Percentiles rank a stretch among this genome's conserved stretches.
phyloP scores from a whole-genome alignment of 2,113 vertebrate genomes.

The Mixornis gularis region DNA sequence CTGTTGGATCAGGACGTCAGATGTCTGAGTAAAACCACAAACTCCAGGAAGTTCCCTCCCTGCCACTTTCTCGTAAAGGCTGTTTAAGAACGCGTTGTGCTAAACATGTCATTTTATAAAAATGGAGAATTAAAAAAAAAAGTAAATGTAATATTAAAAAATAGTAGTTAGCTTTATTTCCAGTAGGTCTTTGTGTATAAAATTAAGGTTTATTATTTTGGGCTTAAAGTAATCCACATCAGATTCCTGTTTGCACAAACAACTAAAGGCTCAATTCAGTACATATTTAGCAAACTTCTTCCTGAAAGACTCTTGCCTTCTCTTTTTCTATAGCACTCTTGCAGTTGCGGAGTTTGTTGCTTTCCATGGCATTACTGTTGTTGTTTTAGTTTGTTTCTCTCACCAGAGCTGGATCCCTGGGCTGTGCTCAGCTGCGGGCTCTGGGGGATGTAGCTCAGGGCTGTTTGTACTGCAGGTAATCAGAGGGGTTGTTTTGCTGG shows the following conservation, averaged over 20 bases:
- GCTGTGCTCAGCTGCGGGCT: background rate
- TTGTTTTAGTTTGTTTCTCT: background rate
- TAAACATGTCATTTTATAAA: background rate
- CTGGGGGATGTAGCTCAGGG: background rate
- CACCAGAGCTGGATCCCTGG: background rate
- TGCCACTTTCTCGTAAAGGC: background rate
- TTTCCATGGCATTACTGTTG: background rate
- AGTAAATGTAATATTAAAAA: background rate
- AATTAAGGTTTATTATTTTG: background rate
- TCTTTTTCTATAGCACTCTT: background rate
- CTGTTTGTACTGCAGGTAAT: background rate
- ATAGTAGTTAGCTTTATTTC: background rate
- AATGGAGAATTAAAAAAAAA: background rate
- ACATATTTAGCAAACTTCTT: background rate
- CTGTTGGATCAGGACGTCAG: background rate
- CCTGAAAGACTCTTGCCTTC: background rate
- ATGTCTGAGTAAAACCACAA: background rate
- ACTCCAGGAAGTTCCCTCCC: constrained; percentile 10
- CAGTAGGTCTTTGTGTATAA: background rate
- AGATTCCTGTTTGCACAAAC: background rate
- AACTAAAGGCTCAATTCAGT: background rate
- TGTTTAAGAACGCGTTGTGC: background rate
- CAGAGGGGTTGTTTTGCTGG: background rate
- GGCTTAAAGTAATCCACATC: background rate
- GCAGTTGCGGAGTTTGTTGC: background rate